These are phyloP conservation scores for Pocillopora verrucosa DNA, from an alignment of 64 coral and sea anemone genomes.

Conservation along the genomic window DNA sequence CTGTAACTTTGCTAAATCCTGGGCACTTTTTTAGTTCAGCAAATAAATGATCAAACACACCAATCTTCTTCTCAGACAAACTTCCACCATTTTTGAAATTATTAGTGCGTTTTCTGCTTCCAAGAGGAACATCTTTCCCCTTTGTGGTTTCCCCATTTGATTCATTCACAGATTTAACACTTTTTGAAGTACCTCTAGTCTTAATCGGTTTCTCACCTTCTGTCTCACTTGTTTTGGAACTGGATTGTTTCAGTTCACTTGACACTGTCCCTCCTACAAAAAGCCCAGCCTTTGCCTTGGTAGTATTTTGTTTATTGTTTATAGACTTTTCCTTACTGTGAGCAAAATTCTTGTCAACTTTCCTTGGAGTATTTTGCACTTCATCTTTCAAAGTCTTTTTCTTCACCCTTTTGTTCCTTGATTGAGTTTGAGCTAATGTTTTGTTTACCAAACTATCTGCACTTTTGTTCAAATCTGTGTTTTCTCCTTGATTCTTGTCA, in stretches of 20 bases:
- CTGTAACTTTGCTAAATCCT: constrained; percentile 27
- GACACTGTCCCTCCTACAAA: not conserved
- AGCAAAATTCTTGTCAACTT: not conserved
- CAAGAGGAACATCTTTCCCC: not conserved
- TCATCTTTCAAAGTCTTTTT: not conserved
- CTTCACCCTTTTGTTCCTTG: not conserved
- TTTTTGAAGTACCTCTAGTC: not conserved
- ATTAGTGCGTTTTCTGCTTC: not conserved
- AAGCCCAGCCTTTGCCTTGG: not conserved
- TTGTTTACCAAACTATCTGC: not conserved
- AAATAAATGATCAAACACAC: constrained; percentile 66
- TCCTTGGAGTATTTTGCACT: not conserved
- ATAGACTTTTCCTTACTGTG: not conserved
- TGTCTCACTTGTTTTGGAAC: constrained; percentile 5
- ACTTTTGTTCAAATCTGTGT: not conserved
- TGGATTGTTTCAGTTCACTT: not conserved
- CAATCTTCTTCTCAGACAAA: constrained; percentile 17
- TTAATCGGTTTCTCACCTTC: not conserved
- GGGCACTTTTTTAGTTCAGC: constrained; percentile 50
- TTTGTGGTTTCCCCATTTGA: not conserved
- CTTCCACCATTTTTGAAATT: not conserved
- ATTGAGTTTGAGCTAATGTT: not conserved
- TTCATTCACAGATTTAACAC: not conserved
- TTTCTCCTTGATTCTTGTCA: not conserved
- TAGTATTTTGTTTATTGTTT: not conserved